phyloP scores from a whole-genome alignment of 2,797 vertebrate genomes.

The Eospalax fontanierii region DNA sequence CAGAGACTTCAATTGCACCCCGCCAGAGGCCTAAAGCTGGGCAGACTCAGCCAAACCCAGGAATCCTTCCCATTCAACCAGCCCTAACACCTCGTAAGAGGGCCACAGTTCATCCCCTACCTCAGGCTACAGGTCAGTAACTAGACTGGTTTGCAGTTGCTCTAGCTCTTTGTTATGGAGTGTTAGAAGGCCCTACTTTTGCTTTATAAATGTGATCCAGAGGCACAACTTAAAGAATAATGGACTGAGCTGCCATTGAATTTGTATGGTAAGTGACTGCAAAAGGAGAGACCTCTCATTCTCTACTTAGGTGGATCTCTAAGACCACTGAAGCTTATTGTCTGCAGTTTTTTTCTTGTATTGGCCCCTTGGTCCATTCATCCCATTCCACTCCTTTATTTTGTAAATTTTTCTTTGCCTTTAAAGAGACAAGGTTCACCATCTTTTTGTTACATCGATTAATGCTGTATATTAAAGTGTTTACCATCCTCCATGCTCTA shows the following conservation, averaged over 20 bases:
- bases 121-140: conserved; percentile 91
- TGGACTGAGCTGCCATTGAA: background rate
- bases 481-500: conserved; percentile 1
- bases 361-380: conserved; percentile 8
- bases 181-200: conserved; percentile 19
- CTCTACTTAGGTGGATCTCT: background rate
- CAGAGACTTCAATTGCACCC: conserved; percentile 98
- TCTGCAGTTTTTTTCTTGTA: conserved; percentile 5
- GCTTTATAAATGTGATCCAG: conserved; percentile 10
- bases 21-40: conserved; percentile 98
- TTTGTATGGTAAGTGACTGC: background rate
- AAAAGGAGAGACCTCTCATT: background rate
- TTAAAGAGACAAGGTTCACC: conserved; percentile 5
- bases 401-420: conserved; percentile 29
- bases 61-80: conserved; percentile 98
- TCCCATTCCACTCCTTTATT: conserved; percentile 43
- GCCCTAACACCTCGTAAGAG: conserved; percentile 97
- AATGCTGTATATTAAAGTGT: conserved; percentile 20
- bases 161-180: background rate
- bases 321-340: background rate
- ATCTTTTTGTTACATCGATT: conserved; percentile 30
- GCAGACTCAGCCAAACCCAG: conserved; percentile 96
- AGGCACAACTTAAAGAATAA: background rate
- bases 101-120: conserved; percentile 90
- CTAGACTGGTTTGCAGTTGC: background rate